Conservation (phyloP, 2,113 vertebrate species). For the Tenrec ecaudatus region DNA sequence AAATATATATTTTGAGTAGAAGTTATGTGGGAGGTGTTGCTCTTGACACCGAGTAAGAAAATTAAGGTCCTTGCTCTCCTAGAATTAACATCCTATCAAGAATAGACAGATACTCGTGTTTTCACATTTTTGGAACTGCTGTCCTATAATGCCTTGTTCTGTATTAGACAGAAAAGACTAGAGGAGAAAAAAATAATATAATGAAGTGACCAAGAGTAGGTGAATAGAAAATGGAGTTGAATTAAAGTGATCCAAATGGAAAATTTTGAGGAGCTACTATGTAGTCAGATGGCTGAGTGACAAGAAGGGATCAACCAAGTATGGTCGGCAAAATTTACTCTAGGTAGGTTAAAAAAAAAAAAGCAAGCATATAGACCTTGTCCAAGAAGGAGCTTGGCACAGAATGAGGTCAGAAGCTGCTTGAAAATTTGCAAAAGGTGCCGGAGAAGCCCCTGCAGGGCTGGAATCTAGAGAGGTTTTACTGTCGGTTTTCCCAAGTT, state of each 20-base stretch:
- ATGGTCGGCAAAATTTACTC: background rate
- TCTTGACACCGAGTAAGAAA: background rate
- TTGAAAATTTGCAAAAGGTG: background rate
- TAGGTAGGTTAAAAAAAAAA: background rate
- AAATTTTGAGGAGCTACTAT: background rate
- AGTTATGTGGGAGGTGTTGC: background rate
- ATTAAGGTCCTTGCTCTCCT: background rate
- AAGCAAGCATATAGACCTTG: background rate
- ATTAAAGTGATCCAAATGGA: background rate
- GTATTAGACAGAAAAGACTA: background rate
- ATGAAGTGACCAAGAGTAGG: background rate
- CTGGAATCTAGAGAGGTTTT: background rate
- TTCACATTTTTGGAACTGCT: background rate
- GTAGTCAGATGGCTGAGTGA: background rate
- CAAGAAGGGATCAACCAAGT: background rate
- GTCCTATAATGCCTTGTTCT: background rate
- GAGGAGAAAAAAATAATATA: background rate
- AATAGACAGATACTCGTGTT: background rate
- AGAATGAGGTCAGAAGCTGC: background rate
- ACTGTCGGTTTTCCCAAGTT: background rate
- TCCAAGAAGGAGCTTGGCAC: background rate
- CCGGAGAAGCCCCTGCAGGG: background rate
- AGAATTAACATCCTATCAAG: background rate
- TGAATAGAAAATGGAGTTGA: background rate
- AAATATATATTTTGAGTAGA: background rate